Evolutionary conservation across 2,797 vertebrate genomes (phyloP).

Genomic region (Microctenopoma stevenorrisi): DNA sequence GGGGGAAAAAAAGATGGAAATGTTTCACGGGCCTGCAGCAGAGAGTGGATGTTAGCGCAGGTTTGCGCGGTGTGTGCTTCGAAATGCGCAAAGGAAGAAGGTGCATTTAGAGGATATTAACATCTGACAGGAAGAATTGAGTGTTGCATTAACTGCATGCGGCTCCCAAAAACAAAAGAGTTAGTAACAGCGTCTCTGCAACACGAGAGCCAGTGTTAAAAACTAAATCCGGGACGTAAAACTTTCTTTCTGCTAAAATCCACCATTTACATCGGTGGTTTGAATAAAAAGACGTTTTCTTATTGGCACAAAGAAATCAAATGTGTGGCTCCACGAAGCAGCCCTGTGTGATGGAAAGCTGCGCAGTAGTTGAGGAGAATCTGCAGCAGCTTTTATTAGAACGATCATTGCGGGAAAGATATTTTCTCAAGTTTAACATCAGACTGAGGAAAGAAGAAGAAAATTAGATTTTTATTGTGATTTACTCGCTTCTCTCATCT

Average conservation of each 20-base stretch:
- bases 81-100: constrained; percentile 1
- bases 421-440: too few species aligned
- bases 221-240: not conserved
- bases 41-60: constrained; percentile 21
- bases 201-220: too few species aligned
- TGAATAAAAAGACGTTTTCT: fast-evolving
- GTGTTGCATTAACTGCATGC: not conserved
- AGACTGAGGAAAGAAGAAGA: too few species aligned
- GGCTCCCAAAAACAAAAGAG: not conserved
- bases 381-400: too few species aligned
- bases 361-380: not conserved
- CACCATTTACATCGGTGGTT: fast-evolving
- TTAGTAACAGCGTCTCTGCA: not conserved
- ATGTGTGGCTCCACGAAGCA: not conserved
- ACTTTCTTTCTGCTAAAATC: not conserved
- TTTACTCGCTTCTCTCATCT: constrained; percentile 39
- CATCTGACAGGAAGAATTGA: not conserved
- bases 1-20: constrained; percentile 61
- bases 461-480: constrained; percentile 72
- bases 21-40: constrained; percentile 51
- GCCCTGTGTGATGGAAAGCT: not conserved
- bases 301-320: not conserved
- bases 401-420: too few species aligned
- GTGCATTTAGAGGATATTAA: not conserved
- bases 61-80: constrained; percentile 16